phyloP scores from a whole-genome alignment of 1,140 invertebrate genomes.

The Drosophila watanabei region DNA sequence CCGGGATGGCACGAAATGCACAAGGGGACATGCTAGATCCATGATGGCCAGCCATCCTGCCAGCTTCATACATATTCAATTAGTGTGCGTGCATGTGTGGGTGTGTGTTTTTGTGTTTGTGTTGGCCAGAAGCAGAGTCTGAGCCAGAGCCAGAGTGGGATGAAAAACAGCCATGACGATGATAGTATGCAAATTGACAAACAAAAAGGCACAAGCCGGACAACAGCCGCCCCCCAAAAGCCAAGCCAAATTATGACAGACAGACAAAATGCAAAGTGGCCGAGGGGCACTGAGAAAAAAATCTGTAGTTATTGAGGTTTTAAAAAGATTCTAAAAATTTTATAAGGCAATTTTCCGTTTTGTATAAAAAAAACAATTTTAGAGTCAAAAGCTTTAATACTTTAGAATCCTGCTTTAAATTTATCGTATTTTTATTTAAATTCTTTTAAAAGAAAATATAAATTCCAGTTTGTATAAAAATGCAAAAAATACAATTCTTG shows the following conservation, averaged over 20 bases:
- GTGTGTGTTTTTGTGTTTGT: conserved; percentile 11
- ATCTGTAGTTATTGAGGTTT: neutral
- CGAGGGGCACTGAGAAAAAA: conserved; percentile 8
- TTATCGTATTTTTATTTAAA: no score
- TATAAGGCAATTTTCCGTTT: no score
- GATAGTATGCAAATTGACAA: conserved; percentile 84
- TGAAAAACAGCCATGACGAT: conserved; percentile 83
- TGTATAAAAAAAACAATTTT: no score
- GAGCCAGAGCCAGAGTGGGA: conserved; percentile 34
- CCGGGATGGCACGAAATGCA: conserved; percentile 41
- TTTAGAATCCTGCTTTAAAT: no score
- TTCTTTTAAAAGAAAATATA: no score
- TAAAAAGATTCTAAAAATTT: no score
- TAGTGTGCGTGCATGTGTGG: conserved; percentile 61
- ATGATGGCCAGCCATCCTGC: conserved; percentile 45
- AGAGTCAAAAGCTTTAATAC: no score
- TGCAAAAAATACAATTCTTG: no score
- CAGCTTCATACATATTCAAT: conserved; percentile 83
- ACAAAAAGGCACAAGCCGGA: conserved; percentile 70
- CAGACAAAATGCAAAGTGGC: conserved; percentile 68
- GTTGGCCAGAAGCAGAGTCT: conserved; percentile 8
- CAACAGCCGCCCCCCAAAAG: conserved; percentile 51
- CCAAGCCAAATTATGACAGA: conserved; percentile 74
- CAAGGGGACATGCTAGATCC: conserved; percentile 15
- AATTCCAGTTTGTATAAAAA: no score